phyloP scores from a whole-genome alignment of 2,888 invertebrate species.

The Leucoma salicis region DNA sequence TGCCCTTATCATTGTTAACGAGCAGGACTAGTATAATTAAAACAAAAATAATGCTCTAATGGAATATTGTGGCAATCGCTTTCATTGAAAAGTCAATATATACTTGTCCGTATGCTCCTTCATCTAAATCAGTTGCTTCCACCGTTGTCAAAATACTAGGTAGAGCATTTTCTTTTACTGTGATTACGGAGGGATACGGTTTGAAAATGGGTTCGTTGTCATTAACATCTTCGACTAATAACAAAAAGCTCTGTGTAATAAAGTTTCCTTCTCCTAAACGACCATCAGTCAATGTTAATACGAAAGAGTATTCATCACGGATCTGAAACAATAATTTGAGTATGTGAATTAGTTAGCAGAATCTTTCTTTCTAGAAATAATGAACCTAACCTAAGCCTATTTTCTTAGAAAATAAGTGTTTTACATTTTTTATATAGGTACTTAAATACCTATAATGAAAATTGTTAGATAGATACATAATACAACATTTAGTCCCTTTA shows the following conservation, averaged over 20 bases:
- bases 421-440: not conserved
- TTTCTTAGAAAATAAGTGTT: not conserved
- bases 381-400: too few relatives aligned
- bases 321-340: constrained; percentile 74
- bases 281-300: constrained; percentile 94
- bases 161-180: constrained; percentile 89
- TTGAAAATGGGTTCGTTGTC: constrained; percentile 95
- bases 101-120: constrained; percentile 95
- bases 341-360: too few relatives aligned
- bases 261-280: constrained; percentile 92
- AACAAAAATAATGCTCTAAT: too few relatives aligned
- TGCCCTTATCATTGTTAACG: too few relatives aligned
- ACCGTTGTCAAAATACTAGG: constrained; percentile 89
- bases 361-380: too few relatives aligned
- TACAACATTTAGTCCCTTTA: too few relatives aligned
- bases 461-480: too few relatives aligned
- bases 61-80: too few relatives aligned
- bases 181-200: constrained; percentile 91
- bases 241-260: constrained; percentile 93
- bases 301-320: constrained; percentile 93
- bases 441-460: too few relatives aligned
- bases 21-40: too few relatives aligned
- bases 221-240: constrained; percentile 95
- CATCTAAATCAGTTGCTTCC: constrained; percentile 94
- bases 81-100: too few relatives aligned